Conservation (phyloP, 2,113 vertebrate species). For the Stomatorhinus ivindoensis region DNA sequence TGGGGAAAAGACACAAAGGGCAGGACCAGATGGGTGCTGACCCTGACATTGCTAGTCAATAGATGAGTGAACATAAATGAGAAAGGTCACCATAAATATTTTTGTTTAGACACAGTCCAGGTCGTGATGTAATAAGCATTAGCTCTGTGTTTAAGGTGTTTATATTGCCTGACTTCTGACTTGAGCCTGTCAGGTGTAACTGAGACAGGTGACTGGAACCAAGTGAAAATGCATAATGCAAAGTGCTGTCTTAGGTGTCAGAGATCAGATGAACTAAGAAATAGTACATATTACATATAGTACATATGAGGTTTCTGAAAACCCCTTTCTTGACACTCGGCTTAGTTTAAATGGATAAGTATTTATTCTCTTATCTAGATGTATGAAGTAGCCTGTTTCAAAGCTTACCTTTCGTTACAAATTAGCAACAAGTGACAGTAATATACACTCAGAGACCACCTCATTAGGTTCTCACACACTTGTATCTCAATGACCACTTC, state of each 20-base stretch:
- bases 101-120: neutral
- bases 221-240: slow-evolving; percentile 23
- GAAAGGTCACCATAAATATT: neutral
- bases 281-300: neutral
- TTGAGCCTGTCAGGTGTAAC: slow-evolving; percentile 2
- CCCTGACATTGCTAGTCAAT: neutral
- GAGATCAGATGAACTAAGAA: neutral
- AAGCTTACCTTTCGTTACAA: neutral
- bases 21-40: too few relatives aligned
- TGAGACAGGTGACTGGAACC: slow-evolving; percentile 4
- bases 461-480: neutral
- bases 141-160: neutral
- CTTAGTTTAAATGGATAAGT: neutral
- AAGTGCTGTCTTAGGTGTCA: slow-evolving; percentile 14
- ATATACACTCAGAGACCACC: neutral
- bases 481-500: neutral
- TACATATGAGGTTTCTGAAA: neutral
- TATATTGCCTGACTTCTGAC: neutral
- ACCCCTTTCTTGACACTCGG: neutral
- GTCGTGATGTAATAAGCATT: neutral
- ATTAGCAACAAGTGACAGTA: neutral
- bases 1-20: too few relatives aligned
- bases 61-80: neutral
- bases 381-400: neutral
- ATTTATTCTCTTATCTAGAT: neutral